Evolutionary conservation across 2,797 vertebrate genomes (phyloP), one percentile per base, ranked within the genome.

Genomic region (Sebastes taczanowskii): DNA sequence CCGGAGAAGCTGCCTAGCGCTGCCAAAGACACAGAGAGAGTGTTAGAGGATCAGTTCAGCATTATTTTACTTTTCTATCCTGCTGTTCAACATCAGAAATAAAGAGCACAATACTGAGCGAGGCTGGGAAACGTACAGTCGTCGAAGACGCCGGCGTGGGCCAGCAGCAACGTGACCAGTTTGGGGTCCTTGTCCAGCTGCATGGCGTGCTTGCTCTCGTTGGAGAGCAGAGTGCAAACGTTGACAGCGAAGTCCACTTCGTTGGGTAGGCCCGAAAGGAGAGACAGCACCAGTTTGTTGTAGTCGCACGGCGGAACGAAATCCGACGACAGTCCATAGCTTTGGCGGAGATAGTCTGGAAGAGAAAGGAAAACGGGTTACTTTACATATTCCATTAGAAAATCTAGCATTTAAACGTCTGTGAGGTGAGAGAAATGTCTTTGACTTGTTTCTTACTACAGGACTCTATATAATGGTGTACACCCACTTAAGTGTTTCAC

Each of bases 191-290:
- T 99, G 94, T 99, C 99, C 94, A 99, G 97, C 95, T 99, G 99
- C 98, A 99, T 99, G 95, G 98, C 96, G 69, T 99, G 99, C 92
- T 99, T 99, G 97, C 98, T 99, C 96, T 99, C 99, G 78, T 99
- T 99, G 95, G 99, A 99, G 72, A 99, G 97, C 78, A 99, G 97
- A 90, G 98, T 99, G 95, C 99, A 99, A 93, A 99, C 99, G 52
- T 99, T 99, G 92, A 99, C 97, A 89, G 99, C 99, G 55, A 99
- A 99, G 94, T 99, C 99, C 95, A 99, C 99, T 95, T 99, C 99
- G 84, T 99, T 99, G 90, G 99, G 99, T 89, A 99, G 97, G 93
- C 98, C 98, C 93, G 98, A 99, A 78, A 99, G 96, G 81, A 99
- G 97, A 83, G 99, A 99, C 93, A 99, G 98, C 98, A 99, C 98